Evolutionary conservation across 2,797 vertebrate genomes (phyloP).

Genomic region (Lepus oiostolus): DNA sequence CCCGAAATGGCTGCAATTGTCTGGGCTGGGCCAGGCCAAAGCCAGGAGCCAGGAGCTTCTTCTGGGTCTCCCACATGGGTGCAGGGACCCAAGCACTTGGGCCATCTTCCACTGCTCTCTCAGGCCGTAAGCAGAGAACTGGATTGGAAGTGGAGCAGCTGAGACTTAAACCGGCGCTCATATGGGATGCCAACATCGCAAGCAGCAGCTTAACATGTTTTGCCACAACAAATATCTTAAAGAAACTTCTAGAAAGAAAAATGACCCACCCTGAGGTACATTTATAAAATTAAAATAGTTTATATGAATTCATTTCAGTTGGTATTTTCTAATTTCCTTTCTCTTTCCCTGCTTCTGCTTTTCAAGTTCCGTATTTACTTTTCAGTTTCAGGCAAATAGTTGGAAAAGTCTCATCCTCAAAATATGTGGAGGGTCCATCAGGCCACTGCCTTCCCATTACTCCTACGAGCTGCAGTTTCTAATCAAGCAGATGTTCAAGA

Average conservation of each 20-base stretch:
- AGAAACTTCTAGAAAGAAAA: neutral
- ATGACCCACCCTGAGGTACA: neutral
- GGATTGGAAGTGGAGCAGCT: slow-evolving; percentile 91
- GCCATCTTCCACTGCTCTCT: too few relatives aligned
- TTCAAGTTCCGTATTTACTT: slow-evolving; percentile 54
- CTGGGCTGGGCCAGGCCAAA: too few relatives aligned
- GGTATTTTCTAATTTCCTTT: slow-evolving; percentile 11
- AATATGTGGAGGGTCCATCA: slow-evolving; percentile 94
- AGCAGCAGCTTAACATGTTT: slow-evolving; percentile 90
- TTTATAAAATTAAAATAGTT: slow-evolving; percentile 50
- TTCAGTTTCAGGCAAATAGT: slow-evolving; percentile 95
- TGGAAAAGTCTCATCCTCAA: slow-evolving; percentile 97
- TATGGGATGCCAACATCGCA: slow-evolving; percentile 64
- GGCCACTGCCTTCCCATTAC: slow-evolving; percentile 92
- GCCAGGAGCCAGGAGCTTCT: too few relatives aligned
- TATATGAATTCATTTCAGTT: neutral
- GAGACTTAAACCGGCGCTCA: slow-evolving; percentile 95
- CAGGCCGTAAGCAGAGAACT: too few relatives aligned
- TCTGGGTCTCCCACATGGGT: too few relatives aligned
- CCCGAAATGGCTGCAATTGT: too few relatives aligned
- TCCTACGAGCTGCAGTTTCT: slow-evolving; percentile 94
- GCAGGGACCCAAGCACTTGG: too few relatives aligned
- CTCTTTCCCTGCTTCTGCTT: slow-evolving; percentile 34
- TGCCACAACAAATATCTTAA: neutral
- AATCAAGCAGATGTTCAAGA: slow-evolving; percentile 96